A percentile compares a stretch with the other conserved stretches of the same genome.
These are phyloP conservation scores for Latrodectus geometricus DNA, from an alignment of 1,140 invertebrate species.

Conservation along the genomic window DNA sequence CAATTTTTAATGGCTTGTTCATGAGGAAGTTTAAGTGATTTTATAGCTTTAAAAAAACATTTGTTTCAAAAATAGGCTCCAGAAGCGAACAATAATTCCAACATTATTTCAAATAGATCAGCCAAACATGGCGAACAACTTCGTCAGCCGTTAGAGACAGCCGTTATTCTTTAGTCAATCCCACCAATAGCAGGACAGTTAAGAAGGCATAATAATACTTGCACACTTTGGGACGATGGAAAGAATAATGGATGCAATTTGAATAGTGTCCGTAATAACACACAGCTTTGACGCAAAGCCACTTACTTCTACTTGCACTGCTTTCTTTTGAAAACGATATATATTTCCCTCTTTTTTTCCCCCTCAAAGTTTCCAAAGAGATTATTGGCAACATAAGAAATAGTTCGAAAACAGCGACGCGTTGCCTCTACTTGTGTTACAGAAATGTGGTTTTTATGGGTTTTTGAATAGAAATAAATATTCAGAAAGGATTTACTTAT, in stretches of 20 bases:
- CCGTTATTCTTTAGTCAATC: too few relatives aligned
- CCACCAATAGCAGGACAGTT: slow-evolving; percentile 36
- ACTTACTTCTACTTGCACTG: neutral
- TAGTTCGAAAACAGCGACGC: slow-evolving; percentile 1
- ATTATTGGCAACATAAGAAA: slow-evolving; percentile 44
- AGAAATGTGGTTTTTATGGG: slow-evolving; percentile 51
- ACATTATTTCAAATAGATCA: too few relatives aligned
- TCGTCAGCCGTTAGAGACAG: too few relatives aligned
- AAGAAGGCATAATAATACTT: slow-evolving; percentile 58
- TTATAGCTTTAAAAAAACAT: too few relatives aligned
- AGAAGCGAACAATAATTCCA: too few relatives aligned
- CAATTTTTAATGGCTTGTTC: too few relatives aligned
- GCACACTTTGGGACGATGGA: slow-evolving; percentile 46
- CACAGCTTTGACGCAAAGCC: slow-evolving; percentile 7
- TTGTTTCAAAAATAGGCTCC: too few relatives aligned
- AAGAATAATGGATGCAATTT: slow-evolving; percentile 54
- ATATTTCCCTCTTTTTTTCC: slow-evolving; percentile 10
- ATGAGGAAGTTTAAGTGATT: too few relatives aligned
- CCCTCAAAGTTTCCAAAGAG: slow-evolving; percentile 25
- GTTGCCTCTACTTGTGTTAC: neutral
- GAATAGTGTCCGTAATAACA: slow-evolving; percentile 50
- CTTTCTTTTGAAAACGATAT: neutral
- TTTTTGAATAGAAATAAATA: slow-evolving; percentile 47
- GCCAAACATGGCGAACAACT: too few relatives aligned
- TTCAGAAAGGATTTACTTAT: neutral